A percentile compares a stretch with the other conserved stretches of the same genome.
These are phyloP conservation scores for Drosophila kokeensis DNA, from an alignment of 2,888 invertebrate species.

Conservation along the genomic window DNA sequence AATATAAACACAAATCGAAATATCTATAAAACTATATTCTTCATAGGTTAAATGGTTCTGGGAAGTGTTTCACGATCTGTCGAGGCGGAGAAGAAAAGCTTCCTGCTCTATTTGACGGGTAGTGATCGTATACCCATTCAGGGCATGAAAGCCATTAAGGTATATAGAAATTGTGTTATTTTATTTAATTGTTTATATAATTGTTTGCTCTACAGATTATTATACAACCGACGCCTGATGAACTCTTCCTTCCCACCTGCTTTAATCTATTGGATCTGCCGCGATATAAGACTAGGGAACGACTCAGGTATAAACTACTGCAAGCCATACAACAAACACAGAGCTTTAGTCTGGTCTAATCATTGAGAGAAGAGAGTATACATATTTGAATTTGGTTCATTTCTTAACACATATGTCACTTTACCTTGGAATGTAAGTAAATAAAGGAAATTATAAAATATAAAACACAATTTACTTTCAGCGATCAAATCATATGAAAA, in stretches of 20 bases:
- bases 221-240: conserved; percentile 95
- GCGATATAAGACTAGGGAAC: conserved; percentile 93
- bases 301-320: conserved; percentile 93
- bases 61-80: conserved; percentile 95
- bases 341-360: conserved; percentile 94
- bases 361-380: conserved; percentile 20
- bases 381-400: conserved; percentile 36
- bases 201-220: conserved; percentile 87
- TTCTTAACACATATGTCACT: conserved; percentile 37
- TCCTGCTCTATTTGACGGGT: conserved; percentile 96
- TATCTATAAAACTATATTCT: background rate
- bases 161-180: conserved; percentile 81
- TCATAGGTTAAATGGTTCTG: conserved; percentile 94
- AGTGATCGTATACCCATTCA: conserved; percentile 97
- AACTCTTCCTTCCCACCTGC: conserved; percentile 96
- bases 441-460: conserved; percentile 8
- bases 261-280: conserved; percentile 98
- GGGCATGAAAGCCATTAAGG: conserved; percentile 97
- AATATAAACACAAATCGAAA: background rate
- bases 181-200: background rate
- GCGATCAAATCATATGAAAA: conserved; percentile 58
- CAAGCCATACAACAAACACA: conserved; percentile 98
- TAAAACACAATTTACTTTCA: conserved; percentile 38
- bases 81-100: conserved; percentile 95
- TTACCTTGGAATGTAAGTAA: conserved; percentile 32